These are phyloP conservation scores for Silurus glanis DNA, from an alignment of 2,113 vertebrate species.

Conservation along the genomic window DNA sequence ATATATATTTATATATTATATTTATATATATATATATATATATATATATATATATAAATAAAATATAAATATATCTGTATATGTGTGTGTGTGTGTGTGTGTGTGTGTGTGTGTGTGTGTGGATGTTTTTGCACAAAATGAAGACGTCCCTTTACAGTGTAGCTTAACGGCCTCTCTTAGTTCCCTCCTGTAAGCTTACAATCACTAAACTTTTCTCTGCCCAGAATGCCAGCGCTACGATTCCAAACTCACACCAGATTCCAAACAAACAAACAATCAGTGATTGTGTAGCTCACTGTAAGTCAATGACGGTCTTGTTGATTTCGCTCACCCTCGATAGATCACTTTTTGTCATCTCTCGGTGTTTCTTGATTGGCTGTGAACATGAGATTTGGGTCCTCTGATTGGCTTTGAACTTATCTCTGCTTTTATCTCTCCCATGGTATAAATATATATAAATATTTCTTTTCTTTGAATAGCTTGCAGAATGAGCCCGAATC, in stretches of 20 bases:
- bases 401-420: slow-evolving; percentile 74
- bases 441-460: slow-evolving; percentile 13
- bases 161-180: slow-evolving; percentile 76
- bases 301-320: slow-evolving; percentile 32
- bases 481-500: slow-evolving; percentile 72
- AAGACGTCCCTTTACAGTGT: slow-evolving; percentile 71
- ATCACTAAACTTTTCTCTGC: slow-evolving; percentile 76
- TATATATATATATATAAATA: slow-evolving; percentile 47
- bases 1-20: no score
- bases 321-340: slow-evolving; percentile 39
- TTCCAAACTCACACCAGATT: slow-evolving; percentile 64
- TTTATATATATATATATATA: slow-evolving; percentile 54
- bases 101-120: slow-evolving; percentile 55
- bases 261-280: slow-evolving; percentile 56
- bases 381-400: slow-evolving; percentile 41
- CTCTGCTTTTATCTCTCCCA: slow-evolving; percentile 63
- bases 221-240: slow-evolving; percentile 64
- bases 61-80: no score
- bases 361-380: slow-evolving; percentile 67
- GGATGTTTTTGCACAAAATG: slow-evolving; percentile 70
- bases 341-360: slow-evolving; percentile 47
- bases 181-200: slow-evolving; percentile 74
- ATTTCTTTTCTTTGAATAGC: slow-evolving; percentile 68
- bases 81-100: slow-evolving; percentile 56
- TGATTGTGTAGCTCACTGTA: slow-evolving; percentile 59